phyloP scores from a whole-genome alignment of 2,797 vertebrate species.

The Peromyscus melanophrys region DNA sequence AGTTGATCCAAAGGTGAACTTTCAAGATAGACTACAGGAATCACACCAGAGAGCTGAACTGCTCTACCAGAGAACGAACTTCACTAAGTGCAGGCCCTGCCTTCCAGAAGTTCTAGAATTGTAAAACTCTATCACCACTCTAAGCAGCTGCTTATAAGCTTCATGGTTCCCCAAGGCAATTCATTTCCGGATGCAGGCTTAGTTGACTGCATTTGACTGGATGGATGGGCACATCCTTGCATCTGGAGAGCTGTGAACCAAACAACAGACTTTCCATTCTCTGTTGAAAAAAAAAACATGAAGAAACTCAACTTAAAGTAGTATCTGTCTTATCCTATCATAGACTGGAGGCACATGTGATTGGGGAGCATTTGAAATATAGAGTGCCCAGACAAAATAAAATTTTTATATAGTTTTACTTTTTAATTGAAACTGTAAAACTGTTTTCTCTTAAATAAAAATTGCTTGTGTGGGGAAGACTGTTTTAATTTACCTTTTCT shows the following conservation, averaged over 20 bases:
- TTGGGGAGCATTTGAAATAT: not conserved
- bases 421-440: not conserved
- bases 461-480: not conserved
- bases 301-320: not conserved
- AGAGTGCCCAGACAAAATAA: not conserved
- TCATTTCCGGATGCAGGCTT: not conserved
- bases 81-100: not conserved
- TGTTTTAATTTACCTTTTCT: not conserved
- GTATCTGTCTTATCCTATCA: accelerated
- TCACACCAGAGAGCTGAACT: not conserved
- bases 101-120: not conserved
- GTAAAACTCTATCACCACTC: not conserved
- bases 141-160: not conserved
- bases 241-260: not conserved
- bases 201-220: not conserved
- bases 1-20: too few relatives aligned
- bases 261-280: not conserved
- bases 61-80: not conserved
- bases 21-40: not conserved
- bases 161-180: not conserved
- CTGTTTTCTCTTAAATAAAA: not conserved
- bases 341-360: not conserved
- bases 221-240: not conserved
- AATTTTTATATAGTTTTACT: not conserved
- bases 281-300: not conserved